These are phyloP conservation scores for Buphagus erythrorhynchus DNA, from an alignment of 2,797 vertebrate genomes.

Conservation along the genomic window DNA sequence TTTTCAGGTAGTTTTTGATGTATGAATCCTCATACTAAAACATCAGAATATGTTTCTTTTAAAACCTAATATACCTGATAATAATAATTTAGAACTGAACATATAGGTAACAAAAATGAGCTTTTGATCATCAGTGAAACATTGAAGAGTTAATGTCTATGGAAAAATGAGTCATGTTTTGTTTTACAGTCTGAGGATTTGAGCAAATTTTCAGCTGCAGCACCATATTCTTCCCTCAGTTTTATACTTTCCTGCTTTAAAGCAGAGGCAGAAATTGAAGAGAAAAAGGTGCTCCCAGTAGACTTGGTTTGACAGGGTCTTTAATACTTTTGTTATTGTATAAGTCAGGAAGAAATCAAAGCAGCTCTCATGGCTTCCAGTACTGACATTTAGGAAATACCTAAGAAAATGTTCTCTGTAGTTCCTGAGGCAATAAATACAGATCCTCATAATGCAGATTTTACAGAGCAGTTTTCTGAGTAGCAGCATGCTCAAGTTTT, in stretches of 20 bases:
- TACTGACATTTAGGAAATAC: neutral
- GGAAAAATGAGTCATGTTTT: neutral
- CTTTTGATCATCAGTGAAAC: neutral
- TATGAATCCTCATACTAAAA: neutral
- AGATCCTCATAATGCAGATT: neutral
- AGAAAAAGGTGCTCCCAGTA: neutral
- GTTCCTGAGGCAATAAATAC: neutral
- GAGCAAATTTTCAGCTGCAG: neutral
- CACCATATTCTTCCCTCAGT: neutral
- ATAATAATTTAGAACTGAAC: neutral
- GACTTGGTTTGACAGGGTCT: neutral
- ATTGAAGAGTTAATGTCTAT: neutral
- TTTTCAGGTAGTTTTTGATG: neutral
- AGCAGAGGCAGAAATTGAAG: neutral
- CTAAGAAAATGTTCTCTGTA: neutral
- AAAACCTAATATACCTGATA: neutral
- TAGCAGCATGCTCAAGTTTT: neutral
- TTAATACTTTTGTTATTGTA: neutral
- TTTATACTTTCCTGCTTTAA: neutral
- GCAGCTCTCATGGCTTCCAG: neutral
- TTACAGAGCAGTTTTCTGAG: neutral
- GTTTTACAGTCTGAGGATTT: neutral
- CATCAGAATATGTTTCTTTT: neutral
- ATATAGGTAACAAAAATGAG: neutral
- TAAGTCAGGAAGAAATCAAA: conserved; percentile 20